Conservation (phyloP, 2,888 invertebrate genomes). For the Chaitophorus viminalis region DNA sequence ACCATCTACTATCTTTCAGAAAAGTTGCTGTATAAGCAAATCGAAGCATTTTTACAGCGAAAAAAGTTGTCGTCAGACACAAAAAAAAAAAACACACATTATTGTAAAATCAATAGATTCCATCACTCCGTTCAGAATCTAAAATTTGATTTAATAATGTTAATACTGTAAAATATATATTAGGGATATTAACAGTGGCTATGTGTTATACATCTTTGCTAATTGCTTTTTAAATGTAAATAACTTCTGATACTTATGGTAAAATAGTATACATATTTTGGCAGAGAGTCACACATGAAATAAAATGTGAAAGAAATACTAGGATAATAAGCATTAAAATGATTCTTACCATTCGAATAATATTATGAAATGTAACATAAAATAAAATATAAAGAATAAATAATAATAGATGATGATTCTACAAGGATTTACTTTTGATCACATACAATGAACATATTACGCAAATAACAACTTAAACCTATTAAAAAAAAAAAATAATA, state of each 20-base stretch:
- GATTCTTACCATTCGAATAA: too few relatives aligned
- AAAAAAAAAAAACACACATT: too few relatives aligned
- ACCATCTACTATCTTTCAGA: too few relatives aligned
- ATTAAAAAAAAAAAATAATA: background rate
- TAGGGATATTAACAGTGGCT: background rate
- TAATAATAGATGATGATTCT: background rate
- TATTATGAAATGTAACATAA: too few relatives aligned
- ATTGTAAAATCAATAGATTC: too few relatives aligned
- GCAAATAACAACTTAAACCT: background rate
- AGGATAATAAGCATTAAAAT: background rate
- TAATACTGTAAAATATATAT: background rate
- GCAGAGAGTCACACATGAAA: background rate
- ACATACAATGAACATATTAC: background rate
- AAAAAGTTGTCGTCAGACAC: too few relatives aligned
- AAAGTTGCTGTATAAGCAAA: too few relatives aligned
- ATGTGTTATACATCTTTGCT: background rate
- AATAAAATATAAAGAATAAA: background rate
- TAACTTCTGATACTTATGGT: background rate
- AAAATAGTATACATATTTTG: background rate
- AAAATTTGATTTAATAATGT: slow-evolving; percentile 5
- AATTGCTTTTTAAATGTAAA: background rate
- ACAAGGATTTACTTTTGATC: background rate
- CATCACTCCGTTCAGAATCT: too few relatives aligned
- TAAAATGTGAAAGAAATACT: background rate
- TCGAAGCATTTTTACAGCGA: too few relatives aligned